Base-by-base conservation (phyloP, 2,888 invertebrate species). In the Eueremaeus valkanovi region DNA sequence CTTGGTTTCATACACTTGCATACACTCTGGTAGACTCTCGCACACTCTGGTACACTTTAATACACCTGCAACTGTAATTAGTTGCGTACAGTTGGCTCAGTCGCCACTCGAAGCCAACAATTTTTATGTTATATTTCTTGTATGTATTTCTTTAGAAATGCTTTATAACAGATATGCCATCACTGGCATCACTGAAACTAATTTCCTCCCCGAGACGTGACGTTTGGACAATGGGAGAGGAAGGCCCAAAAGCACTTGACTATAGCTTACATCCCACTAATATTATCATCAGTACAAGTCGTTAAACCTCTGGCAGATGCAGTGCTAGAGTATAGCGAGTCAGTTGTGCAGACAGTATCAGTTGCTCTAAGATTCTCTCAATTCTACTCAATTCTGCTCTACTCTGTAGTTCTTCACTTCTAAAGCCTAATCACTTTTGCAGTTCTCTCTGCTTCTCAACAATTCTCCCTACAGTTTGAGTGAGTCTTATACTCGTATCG, bases 251-350 rank as follows among this genome's bases (percentile, higher is more conserved):
- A 63, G 63, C 33, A 63, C 63, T 63, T 63, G 63, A 63, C 63
- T 63, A 63, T 63, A 63, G 63, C 63, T 63, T 63, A 63, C 63
- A 63, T 63, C 63, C 63, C 63, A 63, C 63, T 63, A 63, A 63
- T 63, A 63, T 63, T 63, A 63, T 63, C 63, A 63, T 63, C 63
- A 63, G 63, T 63, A 31, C 2, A 63, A 63, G 63, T 63, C 63
- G 63, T 63, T 63, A 63, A 63, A 63, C 63, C 63, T 31, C 63
- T 63, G 63, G 63, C 63, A 63, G 63, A 63, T 63, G 63, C 33
- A 63, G 63, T 24, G 24, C 55, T 55, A 6, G 21, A n/a, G 58
- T 51, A 51, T 6, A 51, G 51, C 5, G 5, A 31, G 1, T 63
- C 31, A 63, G 2, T 33, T 33, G 63, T 31, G 27, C n/a, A 31